Percentiles rank a stretch among this genome's conserved stretches.
phyloP scores from a whole-genome alignment of 2,113 vertebrate genomes.

The Ptyas mucosa region DNA sequence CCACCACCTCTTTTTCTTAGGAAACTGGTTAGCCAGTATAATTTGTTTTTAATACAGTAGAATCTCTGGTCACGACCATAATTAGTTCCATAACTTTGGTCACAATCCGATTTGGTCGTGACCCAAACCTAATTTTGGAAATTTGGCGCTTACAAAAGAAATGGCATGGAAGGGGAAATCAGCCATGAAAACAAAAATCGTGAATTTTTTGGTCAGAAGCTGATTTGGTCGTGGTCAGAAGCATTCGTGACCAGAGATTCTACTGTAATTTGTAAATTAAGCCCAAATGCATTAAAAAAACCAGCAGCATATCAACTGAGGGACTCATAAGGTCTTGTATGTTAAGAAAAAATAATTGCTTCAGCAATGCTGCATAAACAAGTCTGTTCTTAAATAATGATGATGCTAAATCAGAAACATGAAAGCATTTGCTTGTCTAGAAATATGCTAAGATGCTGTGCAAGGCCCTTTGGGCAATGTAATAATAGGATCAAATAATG shows the following conservation, averaged over 20 bases:
- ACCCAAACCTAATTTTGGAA: no score
- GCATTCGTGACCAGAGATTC: no score
- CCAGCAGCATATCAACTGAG: constrained; percentile 23
- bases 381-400: constrained; percentile 56
- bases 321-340: constrained; percentile 44
- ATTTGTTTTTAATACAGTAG: background rate
- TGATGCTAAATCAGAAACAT: constrained; percentile 54
- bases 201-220: no score
- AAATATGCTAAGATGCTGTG: constrained; percentile 29
- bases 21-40: constrained; percentile 6
- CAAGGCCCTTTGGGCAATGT: constrained; percentile 11
- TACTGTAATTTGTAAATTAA: constrained; percentile 34
- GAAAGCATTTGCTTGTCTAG: constrained; percentile 28
- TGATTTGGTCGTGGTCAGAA: no score
- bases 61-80: no score
- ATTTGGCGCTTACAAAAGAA: no score
- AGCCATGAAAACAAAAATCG: no score
- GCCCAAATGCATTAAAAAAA: constrained; percentile 7
- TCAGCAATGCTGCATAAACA: constrained; percentile 35
- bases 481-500: background rate
- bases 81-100: no score
- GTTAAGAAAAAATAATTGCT: constrained; percentile 52
- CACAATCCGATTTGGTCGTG: no score
- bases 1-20: background rate
- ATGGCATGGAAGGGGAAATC: no score